These are phyloP conservation scores for Istiophorus platypterus DNA, from an alignment of 2,113 vertebrate species.

Conservation along the genomic window DNA sequence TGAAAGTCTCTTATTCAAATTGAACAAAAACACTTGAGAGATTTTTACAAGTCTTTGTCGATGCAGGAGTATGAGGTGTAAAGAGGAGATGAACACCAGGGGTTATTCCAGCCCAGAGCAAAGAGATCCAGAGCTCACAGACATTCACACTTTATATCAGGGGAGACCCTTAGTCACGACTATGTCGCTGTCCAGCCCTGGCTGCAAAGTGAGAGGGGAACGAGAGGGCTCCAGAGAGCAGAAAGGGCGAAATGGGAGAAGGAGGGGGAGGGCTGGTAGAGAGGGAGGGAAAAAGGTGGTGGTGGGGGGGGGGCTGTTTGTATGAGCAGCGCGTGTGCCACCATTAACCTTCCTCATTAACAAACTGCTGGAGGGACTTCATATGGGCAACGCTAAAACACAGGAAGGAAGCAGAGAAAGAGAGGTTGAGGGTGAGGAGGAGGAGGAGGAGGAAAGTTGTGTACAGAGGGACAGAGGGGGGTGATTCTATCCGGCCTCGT, in stretches of 20 bases:
- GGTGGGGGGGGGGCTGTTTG: slow-evolving; percentile 44
- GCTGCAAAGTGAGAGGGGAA: slow-evolving; percentile 15
- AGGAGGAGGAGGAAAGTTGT: slow-evolving; percentile 37
- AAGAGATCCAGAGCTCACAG: slow-evolving; percentile 36
- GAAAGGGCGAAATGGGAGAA: slow-evolving; percentile 36
- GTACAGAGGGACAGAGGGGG: slow-evolving; percentile 30
- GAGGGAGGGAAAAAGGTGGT: slow-evolving; percentile 27
- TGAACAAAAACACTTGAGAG: slow-evolving; percentile 30
- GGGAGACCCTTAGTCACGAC: slow-evolving; percentile 75
- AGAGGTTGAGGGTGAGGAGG: slow-evolving; percentile 10
- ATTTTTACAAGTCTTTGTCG: slow-evolving; percentile 12
- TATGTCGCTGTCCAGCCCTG: slow-evolving; percentile 38
- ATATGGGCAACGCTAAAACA: slow-evolving; percentile 49
- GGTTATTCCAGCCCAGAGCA: slow-evolving; percentile 27
- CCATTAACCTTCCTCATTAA: slow-evolving; percentile 73
- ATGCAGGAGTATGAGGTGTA: background rate
- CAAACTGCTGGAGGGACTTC: slow-evolving; percentile 66
- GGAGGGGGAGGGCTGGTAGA: background rate
- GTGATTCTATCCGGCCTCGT: slow-evolving; percentile 55
- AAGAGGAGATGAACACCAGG: slow-evolving; percentile 1
- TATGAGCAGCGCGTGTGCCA: slow-evolving; percentile 48
- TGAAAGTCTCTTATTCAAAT: slow-evolving; percentile 16
- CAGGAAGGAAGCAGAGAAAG: slow-evolving; percentile 66
- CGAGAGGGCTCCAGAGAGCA: slow-evolving; percentile 34
- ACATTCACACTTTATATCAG: slow-evolving; percentile 29